Conservation (phyloP, 2,888 invertebrate species). For the Villa cingulata region DNA sequence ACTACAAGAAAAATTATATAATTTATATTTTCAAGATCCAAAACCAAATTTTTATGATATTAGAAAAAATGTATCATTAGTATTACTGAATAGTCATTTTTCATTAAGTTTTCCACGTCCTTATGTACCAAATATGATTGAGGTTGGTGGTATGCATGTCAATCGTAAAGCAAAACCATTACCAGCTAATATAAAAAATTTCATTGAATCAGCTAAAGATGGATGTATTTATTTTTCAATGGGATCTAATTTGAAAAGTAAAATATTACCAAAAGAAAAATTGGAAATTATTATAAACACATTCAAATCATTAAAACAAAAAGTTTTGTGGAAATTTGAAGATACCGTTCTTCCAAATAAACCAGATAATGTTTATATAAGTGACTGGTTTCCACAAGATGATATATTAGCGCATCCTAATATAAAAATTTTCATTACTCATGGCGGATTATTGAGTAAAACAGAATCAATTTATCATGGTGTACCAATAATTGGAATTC, state of each 20-base stretch:
- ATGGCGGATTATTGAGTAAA: conserved; percentile 39
- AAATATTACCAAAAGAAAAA: conserved; percentile 22
- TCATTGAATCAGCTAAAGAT: conserved; percentile 32
- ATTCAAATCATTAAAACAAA: conserved; percentile 25
- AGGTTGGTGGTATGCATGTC: conserved; percentile 35
- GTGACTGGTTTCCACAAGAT: conserved; percentile 37
- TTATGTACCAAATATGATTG: conserved; percentile 33
- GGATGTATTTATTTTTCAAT: conserved; percentile 39
- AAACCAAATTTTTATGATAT: conserved; percentile 22
- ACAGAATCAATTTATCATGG: conserved; percentile 38
- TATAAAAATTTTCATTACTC: conserved; percentile 37
- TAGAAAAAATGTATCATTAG: conserved; percentile 24
- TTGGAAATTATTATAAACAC: conserved; percentile 21
- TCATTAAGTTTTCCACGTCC: conserved; percentile 29
- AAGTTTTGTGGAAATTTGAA: conserved; percentile 37
- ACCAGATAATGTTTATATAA: conserved; percentile 29
- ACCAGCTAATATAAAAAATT: conserved; percentile 29
- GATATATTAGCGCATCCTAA: conserved; percentile 38
- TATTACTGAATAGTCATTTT: conserved; percentile 30
- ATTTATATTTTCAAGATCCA: conserved; percentile 23
- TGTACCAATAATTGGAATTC: conserved; percentile 40
- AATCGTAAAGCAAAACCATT: conserved; percentile 24
- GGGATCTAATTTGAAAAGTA: conserved; percentile 33
- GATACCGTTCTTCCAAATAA: conserved; percentile 24
- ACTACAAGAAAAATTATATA: conserved; percentile 22